phyloP scores from a whole-genome alignment of 2,797 vertebrate genomes.

The Phrynocephalus forsythii region DNA sequence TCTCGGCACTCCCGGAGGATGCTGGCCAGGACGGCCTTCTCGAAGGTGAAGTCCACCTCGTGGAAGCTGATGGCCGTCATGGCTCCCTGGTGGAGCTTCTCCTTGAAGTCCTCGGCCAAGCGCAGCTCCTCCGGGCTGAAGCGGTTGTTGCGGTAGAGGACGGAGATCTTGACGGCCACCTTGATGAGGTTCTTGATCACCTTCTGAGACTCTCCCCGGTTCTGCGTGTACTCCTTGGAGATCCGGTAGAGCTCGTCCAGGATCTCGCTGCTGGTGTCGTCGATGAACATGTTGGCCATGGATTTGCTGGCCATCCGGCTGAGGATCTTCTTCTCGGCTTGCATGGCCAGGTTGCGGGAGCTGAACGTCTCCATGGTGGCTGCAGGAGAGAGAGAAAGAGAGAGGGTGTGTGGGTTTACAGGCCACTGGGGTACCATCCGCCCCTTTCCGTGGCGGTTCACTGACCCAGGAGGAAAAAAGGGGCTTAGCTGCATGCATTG shows the following conservation, averaged over 20 bases:
- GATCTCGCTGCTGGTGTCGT: conserved; percentile 90
- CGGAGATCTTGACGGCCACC: conserved; percentile 88
- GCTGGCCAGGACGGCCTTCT: conserved; percentile 82
- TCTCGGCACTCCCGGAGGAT: conserved; percentile 85
- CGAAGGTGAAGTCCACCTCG: conserved; percentile 93
- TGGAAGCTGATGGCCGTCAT: conserved; percentile 93
- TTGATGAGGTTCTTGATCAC: conserved; percentile 93
- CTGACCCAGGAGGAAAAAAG: too few species aligned
- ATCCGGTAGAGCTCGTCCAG: conserved; percentile 91
- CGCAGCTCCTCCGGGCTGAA: conserved; percentile 83
- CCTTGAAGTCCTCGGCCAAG: conserved; percentile 86
- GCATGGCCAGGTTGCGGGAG: conserved; percentile 88
- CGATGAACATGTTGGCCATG: conserved; percentile 89
- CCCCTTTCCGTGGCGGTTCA: neutral
- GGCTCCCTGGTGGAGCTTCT: conserved; percentile 86
- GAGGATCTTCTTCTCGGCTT: conserved; percentile 91
- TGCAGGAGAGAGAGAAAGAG: neutral
- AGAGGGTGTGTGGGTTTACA: fast-evolving
- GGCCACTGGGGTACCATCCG: neutral
- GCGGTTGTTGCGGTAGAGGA: conserved; percentile 87
- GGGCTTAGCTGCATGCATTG: too few species aligned
- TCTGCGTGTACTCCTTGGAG: conserved; percentile 86
- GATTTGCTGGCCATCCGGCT: conserved; percentile 89
- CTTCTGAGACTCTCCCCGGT: conserved; percentile 85
- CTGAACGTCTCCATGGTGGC: conserved; percentile 87